Evolutionary conservation across 2,113 vertebrate genomes (phyloP).

Genomic region (Hemiscyllium ocellatum): DNA sequence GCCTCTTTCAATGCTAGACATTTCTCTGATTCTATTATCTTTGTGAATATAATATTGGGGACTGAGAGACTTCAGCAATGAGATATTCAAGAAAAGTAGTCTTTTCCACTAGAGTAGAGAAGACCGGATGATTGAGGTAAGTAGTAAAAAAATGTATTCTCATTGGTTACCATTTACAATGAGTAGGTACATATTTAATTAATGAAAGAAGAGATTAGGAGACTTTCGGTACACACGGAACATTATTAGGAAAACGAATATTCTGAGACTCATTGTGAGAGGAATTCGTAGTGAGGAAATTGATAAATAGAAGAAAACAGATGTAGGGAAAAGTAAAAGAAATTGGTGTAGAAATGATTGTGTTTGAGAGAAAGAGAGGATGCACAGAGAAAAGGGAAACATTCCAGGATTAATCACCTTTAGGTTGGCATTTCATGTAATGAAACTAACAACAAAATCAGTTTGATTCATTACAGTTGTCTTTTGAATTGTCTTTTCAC

Average conservation of each 20-base stretch:
- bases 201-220: not conserved
- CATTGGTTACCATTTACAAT: not conserved
- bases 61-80: not conserved
- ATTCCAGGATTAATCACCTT: not conserved
- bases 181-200: not conserved
- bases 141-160: too few species aligned
- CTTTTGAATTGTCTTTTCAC: not conserved
- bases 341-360: not conserved
- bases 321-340: not conserved
- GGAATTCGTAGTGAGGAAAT: not conserved
- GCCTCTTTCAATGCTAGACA: not conserved
- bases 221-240: not conserved
- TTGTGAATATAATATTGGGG: not conserved
- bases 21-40: not conserved
- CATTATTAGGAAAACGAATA: not conserved
- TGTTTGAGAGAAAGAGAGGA: not conserved
- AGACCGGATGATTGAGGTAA: too few species aligned
- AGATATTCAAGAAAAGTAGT: not conserved
- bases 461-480: not conserved
- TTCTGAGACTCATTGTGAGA: not conserved
- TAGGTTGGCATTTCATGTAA: not conserved
- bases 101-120: not conserved
- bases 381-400: not conserved
- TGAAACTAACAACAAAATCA: not conserved
- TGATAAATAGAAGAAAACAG: not conserved